These are phyloP conservation scores for Zeus faber DNA, from an alignment of 2,113 vertebrate genomes.

Conservation along the genomic window DNA sequence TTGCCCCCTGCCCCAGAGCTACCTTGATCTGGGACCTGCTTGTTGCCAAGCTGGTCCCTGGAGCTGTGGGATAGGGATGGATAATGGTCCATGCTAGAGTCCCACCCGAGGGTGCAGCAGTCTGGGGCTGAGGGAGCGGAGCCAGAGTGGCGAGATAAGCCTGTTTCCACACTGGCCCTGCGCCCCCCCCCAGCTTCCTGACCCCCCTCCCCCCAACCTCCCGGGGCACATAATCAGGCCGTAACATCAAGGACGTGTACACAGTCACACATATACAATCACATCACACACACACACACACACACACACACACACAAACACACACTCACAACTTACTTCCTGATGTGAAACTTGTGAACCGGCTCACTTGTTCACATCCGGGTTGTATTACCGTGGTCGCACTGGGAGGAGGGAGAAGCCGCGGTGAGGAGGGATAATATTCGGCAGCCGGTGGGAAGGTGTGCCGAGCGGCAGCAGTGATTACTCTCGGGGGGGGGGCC, in stretches of 20 bases:
- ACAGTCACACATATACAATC: slow-evolving; percentile 4
- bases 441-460: no score
- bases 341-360: no score
- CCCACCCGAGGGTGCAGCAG: slow-evolving; percentile 58
- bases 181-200: slow-evolving; percentile 33
- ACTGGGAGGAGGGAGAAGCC: no score
- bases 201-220: no score
- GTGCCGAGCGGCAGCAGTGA: no score
- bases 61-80: slow-evolving; percentile 43
- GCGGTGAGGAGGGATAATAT: no score
- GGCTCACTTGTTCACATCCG: no score
- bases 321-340: slow-evolving; percentile 14
- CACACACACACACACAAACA: slow-evolving; percentile 21
- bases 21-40: no score
- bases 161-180: slow-evolving; percentile 50
- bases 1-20: no score
- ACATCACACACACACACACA: slow-evolving; percentile 8
- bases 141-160: slow-evolving; percentile 56
- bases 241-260: not conserved
- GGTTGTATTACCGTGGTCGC: no score
- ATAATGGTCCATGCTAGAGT: slow-evolving; percentile 60
- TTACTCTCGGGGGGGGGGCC: no score
- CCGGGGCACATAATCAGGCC: slow-evolving; percentile 44
- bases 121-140: slow-evolving; percentile 18
- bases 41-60: slow-evolving; percentile 27